Evolutionary conservation across 1,140 invertebrate genomes (phyloP), one percentile per base, ranked within the genome.

Genomic region (Gryon sp.): DNA sequence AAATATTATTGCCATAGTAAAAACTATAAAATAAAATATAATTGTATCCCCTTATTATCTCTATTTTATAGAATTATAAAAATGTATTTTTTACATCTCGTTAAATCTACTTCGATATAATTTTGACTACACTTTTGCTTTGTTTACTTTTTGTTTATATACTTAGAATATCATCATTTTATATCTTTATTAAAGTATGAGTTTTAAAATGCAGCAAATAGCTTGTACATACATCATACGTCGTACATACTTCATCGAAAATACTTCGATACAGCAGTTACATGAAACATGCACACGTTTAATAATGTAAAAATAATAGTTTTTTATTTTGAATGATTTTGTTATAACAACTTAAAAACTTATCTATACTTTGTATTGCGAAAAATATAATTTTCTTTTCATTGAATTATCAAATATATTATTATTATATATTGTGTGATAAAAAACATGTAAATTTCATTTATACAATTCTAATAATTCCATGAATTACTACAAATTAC

Each of bases 331-430:
- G n/a, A n/a, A 26, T 11, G 32, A 30, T 43, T 53, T 53, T 20
- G 30, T 24, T 24, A 19, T 68, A 9, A 36, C 15, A 40, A 68
- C 38, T 59, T 20, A 57, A 40, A 50, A 68, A 59, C 32, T 50
- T 50, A 59, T 59, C 32, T 57, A 52, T 41, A 32, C 20, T 32
- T 57, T 5, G 4, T 40, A 50, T 59, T 59, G 63, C 63, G 45
- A 68, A 68, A 68, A 57, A 68, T 57, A 68, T 45, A 68, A 66
- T 36, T 45, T 66, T 43, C 14, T 4, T 59, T 57, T 41, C 26
- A 30, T 68, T 68, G 24, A 68, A 68, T 36, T 59, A 68, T 68
- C 63, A 68, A 59, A 57, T 68, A 68, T 57, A 68, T 48, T 28
- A n/a, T n/a, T n/a, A n/a, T n/a, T n/a, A n/a, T n/a, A n/a, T n/a